Evolutionary conservation across 2,888 invertebrate species (phyloP).

Genomic region (Imbricaverruca yamaguchii): DNA sequence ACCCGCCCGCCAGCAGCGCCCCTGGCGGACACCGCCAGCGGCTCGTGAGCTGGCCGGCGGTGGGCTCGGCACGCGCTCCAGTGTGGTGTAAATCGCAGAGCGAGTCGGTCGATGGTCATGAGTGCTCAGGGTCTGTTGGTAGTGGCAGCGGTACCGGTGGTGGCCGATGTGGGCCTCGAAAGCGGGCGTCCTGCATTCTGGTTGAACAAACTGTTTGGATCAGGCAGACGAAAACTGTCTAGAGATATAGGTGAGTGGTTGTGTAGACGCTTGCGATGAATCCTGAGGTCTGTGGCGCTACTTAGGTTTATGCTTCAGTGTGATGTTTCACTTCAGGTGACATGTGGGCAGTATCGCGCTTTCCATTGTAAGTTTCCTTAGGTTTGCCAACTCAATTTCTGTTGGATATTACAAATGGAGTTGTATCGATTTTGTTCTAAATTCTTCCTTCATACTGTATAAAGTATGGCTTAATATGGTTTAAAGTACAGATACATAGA

Average conservation of each 20-base stretch:
- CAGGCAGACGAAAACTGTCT: not conserved
- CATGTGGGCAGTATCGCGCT: no score
- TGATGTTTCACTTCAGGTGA: no score
- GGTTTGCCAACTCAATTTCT: no score
- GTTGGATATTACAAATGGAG: no score
- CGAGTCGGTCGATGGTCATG: not conserved
- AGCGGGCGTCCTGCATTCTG: not conserved
- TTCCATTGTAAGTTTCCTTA: no score
- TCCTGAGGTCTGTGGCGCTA: no score
- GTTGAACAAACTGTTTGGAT: not conserved
- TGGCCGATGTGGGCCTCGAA: not conserved
- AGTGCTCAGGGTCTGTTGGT: not conserved
- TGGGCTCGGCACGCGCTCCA: not conserved
- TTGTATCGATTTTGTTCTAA: no score
- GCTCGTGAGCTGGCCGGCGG: not conserved
- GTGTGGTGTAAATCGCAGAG: not conserved
- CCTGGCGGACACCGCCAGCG: not conserved
- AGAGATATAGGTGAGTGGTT: slow-evolving; percentile 9
- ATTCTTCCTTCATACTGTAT: no score
- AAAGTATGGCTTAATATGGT: no score
- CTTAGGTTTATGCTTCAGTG: no score
- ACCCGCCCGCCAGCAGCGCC: not conserved
- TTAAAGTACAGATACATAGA: no score
- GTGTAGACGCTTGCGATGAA: no score
- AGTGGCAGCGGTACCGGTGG: not conserved